Conservation (phyloP, 2,888 invertebrate species). For the Platycnemis pennipes region DNA sequence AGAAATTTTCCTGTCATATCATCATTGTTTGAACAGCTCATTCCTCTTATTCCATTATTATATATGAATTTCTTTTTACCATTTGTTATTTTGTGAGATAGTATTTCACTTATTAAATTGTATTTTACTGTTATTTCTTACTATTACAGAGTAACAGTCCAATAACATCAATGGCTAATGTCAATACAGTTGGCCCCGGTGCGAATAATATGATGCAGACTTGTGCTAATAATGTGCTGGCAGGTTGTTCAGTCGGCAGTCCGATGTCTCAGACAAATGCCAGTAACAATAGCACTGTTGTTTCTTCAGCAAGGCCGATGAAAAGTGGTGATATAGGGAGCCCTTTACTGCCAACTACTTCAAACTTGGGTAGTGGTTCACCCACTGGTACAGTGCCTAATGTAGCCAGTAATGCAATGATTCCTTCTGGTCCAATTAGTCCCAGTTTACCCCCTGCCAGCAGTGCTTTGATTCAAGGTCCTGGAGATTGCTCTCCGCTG, state of each 20-base stretch:
- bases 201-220: slow-evolving; percentile 68
- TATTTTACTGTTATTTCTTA: neutral
- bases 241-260: slow-evolving; percentile 70
- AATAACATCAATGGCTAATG: slow-evolving; percentile 69
- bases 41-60: too few relatives aligned
- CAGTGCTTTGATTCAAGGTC: slow-evolving; percentile 69
- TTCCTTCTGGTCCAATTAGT: slow-evolving; percentile 69
- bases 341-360: slow-evolving; percentile 70
- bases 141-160: slow-evolving; percentile 68
- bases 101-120: neutral
- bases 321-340: slow-evolving; percentile 67
- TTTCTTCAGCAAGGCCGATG: slow-evolving; percentile 43
- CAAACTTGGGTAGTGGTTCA: slow-evolving; percentile 71
- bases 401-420: slow-evolving; percentile 72
- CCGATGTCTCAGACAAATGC: slow-evolving; percentile 69
- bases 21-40: too few relatives aligned
- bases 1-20: too few relatives aligned
- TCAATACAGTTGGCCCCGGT: slow-evolving; percentile 65
- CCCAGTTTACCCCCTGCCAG: slow-evolving; percentile 70
- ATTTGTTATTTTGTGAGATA: neutral
- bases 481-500: slow-evolving; percentile 56
- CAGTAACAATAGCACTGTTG: slow-evolving; percentile 67
- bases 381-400: slow-evolving; percentile 71
- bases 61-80: too few relatives aligned
- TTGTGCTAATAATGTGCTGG: slow-evolving; percentile 71